Evolutionary conservation across 2,797 vertebrate species (phyloP), one percentile per base, ranked within the genome.

Genomic region (Neosilurus hyrtlii): DNA sequence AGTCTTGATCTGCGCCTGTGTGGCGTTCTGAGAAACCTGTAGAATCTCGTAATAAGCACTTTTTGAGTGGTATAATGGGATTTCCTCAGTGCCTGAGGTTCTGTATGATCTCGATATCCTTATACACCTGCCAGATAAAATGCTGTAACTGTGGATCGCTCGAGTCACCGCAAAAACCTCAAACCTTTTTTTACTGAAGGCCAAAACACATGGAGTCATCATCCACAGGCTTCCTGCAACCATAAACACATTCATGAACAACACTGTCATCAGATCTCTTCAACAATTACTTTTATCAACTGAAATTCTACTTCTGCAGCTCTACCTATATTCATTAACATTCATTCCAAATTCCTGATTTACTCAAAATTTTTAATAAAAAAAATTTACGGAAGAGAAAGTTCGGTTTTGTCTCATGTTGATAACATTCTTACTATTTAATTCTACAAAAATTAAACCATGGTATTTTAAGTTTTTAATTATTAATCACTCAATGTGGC

Each of bases 1-100:
- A 0, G 94, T 94, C 92, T 99, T 99, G 88, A 98, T 97, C 86
- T 97, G 96, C 26, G 96, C 90, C 86, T 96, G 96, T 0, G 96
- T 97, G 71, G 96, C 96, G 3, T 68, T 89, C 0, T 90, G 86
- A 0, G 81, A 73, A 52, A 80, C 68, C 54, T 43, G 70, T 14
- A 88, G 84, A 59, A 88, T 76, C 18, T 88, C 84, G 49, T 88
- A 88, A 65, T 88, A 88, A 2, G 61, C 85, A 2, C 37, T 67
- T 61, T 84, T 88, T 4, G 82, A 61, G 54, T 66, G 75, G 80
- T 70, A 82, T 12, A 85, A 26, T 1, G 70, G 83, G 37, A 1
- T 22, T 15, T 66, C 65, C 51, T 71, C 11, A 3, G 37, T 7
- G 8, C 24, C 35, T 0, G 56, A 37, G 16, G 24, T 3, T 68